A percentile compares a stretch with the other conserved stretches of the same genome.
Evolutionary conservation across 2,888 invertebrate genomes (phyloP).

Genomic region (Elegia similella): DNA sequence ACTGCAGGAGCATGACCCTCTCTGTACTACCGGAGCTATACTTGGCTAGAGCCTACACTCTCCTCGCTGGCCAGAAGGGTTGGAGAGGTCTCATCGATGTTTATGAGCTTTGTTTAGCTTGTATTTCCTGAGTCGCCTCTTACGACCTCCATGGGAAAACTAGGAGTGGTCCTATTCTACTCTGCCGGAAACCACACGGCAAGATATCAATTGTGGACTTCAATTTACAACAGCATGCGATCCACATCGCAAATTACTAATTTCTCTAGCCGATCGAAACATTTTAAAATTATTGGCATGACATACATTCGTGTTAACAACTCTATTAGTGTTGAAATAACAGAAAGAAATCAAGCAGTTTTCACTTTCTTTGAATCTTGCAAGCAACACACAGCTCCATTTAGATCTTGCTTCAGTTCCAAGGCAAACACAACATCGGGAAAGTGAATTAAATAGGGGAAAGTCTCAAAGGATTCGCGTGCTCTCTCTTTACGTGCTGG

Average conservation of each 20-base stretch:
- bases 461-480: conserved; percentile 72
- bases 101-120: no score
- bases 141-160: no score
- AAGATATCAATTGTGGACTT: neutral
- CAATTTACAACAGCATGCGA: neutral
- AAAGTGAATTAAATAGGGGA: conserved; percentile 76
- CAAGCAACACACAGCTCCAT: conserved; percentile 33
- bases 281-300: neutral
- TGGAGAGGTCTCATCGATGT: no score
- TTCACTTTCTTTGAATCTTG: conserved; percentile 27
- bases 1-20: no score
- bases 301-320: neutral
- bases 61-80: no score
- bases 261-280: neutral
- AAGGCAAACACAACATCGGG: conserved; percentile 45
- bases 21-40: no score
- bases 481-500: conserved; percentile 53
- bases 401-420: conserved; percentile 38
- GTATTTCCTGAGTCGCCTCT: no score
- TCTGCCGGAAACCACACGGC: no score
- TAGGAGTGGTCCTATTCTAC: no score
- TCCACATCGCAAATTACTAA: neutral
- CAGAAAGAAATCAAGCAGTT: neutral
- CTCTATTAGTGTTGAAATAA: neutral
- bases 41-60: no score